Base-by-base conservation (phyloP, 2,797 vertebrate genomes). In the Xenentodon cancila region DNA sequence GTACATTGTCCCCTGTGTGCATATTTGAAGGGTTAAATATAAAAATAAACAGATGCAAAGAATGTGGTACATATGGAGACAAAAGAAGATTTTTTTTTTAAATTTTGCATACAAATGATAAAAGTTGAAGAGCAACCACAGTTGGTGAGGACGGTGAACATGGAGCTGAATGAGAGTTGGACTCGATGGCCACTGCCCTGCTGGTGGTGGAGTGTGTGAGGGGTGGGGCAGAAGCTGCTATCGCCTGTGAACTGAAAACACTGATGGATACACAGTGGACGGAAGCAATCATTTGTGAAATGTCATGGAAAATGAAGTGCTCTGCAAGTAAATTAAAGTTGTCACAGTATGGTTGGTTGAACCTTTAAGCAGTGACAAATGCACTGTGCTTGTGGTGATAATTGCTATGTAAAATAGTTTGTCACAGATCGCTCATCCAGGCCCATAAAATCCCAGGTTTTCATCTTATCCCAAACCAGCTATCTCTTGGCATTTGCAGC, bases 241-340 rank as follows among this genome's bases (percentile, higher is more conserved):
- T 40, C 65, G 18, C 13, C 48, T 49, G 44, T 67, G 48, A 56
- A 69, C 7, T 57, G 22, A 20, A 59, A 80, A 63, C 52, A 51
- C 21, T 71, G 82, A 85, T 79, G 59, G 59, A 79, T 75, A n/a
- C 64, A 25, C 68, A 27, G 40, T 60, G 46, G 63, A 81, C 64
- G 62, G 60, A 72, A 68, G 65, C 68, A 56, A 65, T 81, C 65
- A 68, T 77, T 90, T 81, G 81, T 77, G 74, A 89, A 88, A 88
- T 85, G 60, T 84, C 80, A 75, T 45, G 59, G 48, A 59, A 77
- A 78, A 81, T 79, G 71, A 84, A 81, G 74, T 55, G 58, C 64
- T 71, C 60, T 61, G 67, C 62, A 79, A 71, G 75, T 80, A 84
- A 77, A 79, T 82, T 37, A 71, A 75, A 65, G 46, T 60, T 47